Percentiles rank a stretch among this genome's conserved stretches.
These are phyloP conservation scores for Leptodactylus fuscus DNA, from an alignment of 2,113 vertebrate species.

Conservation along the genomic window DNA sequence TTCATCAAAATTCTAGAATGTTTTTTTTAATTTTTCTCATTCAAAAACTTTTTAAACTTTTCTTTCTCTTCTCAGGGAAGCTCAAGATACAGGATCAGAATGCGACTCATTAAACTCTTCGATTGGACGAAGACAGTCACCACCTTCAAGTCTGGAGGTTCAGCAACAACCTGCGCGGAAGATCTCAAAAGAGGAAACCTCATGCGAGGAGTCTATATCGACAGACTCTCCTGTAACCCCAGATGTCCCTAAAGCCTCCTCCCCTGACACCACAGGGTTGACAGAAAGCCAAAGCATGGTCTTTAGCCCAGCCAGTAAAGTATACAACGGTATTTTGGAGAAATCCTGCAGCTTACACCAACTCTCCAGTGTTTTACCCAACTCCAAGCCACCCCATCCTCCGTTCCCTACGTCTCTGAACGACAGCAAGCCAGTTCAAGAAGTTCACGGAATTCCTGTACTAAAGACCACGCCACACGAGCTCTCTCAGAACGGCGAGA, in stretches of 20 bases:
- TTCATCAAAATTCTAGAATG: too few species aligned
- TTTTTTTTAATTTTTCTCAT: too few species aligned
- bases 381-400: constrained; percentile 82
- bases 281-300: constrained; percentile 89
- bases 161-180: constrained; percentile 83
- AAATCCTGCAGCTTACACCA: constrained; percentile 97
- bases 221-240: constrained; percentile 78
- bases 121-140: constrained; percentile 82
- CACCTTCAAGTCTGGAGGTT: constrained; percentile 79
- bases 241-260: constrained; percentile 81
- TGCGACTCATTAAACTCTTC: constrained; percentile 91
- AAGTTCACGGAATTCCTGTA: constrained; percentile 74
- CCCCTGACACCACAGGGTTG: constrained; percentile 85
- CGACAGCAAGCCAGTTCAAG: constrained; percentile 81
- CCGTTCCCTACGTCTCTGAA: constrained; percentile 85
- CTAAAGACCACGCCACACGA: constrained; percentile 89
- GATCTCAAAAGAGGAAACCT: constrained; percentile 88
- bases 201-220: constrained; percentile 79
- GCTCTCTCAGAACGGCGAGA: constrained; percentile 90
- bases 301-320: constrained; percentile 85
- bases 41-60: not conserved
- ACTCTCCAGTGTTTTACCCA: constrained; percentile 80
- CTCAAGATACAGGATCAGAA: constrained; percentile 86
- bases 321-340: constrained; percentile 95
- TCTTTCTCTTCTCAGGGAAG: constrained; percentile 77